phyloP scores from a whole-genome alignment of 2,797 vertebrate species.

The Gadopsis bispinosus region DNA sequence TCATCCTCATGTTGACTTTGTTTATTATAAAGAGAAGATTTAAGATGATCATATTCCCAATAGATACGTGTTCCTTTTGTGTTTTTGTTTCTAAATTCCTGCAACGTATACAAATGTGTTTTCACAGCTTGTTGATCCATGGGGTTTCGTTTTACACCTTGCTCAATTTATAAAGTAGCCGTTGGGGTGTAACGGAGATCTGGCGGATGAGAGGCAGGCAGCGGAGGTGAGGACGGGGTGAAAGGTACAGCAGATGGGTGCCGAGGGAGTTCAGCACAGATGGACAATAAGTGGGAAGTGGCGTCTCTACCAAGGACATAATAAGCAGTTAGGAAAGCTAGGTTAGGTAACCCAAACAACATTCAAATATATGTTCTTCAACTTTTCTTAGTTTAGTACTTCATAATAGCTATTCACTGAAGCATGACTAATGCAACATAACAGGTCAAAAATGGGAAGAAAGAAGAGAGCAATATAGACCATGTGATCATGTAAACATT shows the following conservation, averaged over 20 bases:
- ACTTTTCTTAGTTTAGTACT: not conserved
- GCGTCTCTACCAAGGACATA: conserved; percentile 22
- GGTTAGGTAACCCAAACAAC: conserved; percentile 16
- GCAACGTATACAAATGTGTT: not conserved
- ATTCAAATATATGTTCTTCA: not conserved
- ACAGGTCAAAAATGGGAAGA: not conserved
- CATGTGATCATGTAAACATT: not conserved
- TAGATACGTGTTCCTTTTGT: not conserved
- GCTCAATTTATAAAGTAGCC: conserved; percentile 48
- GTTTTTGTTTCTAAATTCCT: not conserved
- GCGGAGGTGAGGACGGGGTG: conserved; percentile 66
- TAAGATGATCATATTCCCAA: not conserved
- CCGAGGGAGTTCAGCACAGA: conserved; percentile 57
- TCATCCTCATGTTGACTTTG: not conserved
- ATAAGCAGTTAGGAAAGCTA: conserved; percentile 21
- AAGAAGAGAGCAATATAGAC: not conserved
- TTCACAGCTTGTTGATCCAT: conserved; percentile 7
- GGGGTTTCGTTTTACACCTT: conserved; percentile 56
- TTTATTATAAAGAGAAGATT: not conserved
- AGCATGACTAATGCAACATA: conserved; percentile 3
- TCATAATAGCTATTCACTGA: not conserved
- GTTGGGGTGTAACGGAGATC: conserved; percentile 65
- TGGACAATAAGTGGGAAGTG: conserved; percentile 48
- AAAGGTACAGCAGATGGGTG: conserved; percentile 70
- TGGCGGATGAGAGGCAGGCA: conserved; percentile 56